A percentile compares a stretch with the other conserved stretches of the same genome.
These are phyloP conservation scores for Gobio gobio DNA, from an alignment of 2,113 vertebrate species.

Conservation along the genomic window DNA sequence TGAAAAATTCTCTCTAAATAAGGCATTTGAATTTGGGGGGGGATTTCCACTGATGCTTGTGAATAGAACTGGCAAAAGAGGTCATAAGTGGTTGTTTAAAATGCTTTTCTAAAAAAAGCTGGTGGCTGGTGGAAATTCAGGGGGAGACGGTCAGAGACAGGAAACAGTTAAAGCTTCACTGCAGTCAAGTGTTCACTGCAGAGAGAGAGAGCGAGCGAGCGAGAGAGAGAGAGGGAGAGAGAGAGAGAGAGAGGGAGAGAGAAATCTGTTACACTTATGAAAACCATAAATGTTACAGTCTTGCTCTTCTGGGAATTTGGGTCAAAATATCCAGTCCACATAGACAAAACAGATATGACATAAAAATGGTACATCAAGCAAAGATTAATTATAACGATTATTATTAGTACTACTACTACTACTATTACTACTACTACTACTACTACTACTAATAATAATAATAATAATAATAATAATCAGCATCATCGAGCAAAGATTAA, in stretches of 20 bases:
- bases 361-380: too few relatives aligned
- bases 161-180: neutral
- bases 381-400: too few relatives aligned
- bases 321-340: too few relatives aligned
- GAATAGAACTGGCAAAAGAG: neutral
- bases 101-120: neutral
- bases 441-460: too few relatives aligned
- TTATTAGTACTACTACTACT: too few relatives aligned
- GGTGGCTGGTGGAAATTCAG: neutral
- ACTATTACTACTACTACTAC: too few relatives aligned
- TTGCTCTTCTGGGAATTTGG: neutral
- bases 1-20: neutral
- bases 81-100: neutral
- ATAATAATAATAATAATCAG: too few relatives aligned
- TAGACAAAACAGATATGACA: too few relatives aligned
- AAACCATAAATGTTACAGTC: neutral
- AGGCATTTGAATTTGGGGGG: neutral
- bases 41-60: neutral
- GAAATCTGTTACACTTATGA: neutral
- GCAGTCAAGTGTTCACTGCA: slow-evolving; percentile 7
- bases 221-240: neutral
- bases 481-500: too few relatives aligned
- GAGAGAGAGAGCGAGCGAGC: slow-evolving; percentile 1
- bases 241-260: neutral
- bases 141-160: too few relatives aligned